Base-by-base conservation (phyloP, 2,797 vertebrate species). In the Micropoecilia bifurca region DNA sequence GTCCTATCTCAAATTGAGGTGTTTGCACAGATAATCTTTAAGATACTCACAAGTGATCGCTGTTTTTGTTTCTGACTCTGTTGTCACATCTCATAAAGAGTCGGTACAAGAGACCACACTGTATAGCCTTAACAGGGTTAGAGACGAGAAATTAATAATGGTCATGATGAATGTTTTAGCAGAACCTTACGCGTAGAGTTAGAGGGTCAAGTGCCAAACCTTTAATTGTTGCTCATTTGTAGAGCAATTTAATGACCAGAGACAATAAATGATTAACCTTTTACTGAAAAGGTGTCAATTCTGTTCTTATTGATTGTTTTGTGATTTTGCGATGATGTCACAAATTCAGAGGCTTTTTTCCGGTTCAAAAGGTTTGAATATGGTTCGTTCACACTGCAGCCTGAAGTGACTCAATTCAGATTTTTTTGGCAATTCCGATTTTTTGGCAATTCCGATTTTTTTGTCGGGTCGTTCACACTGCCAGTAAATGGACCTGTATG, bases 21-120 rank as follows among this genome's bases (percentile, higher is more conserved):
- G 92, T 89, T 93, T 95, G 91, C 94, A 94, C 91, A 92, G 88
- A 92, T 93, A 81, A 93, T 91, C 81, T 87, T 91, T 88, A 84
- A 82, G 85, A 87, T 76, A 76, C 80, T 87, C 83, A 79, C 76
- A 83, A 85, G 85, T 77, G 36, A 78, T 90, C 6, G 46, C 73
- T 74, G 50, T 88, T 83, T 89, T 83, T 22, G 73, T 87, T 87
- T 87, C 76, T 76, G 61, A 68, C 82, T 77, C 61, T 71, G 45
- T 87, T 90, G 82, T 85, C 87, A 90, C 90, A 87, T 87, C 76
- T 83, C 47, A 74, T 77, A 45, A 85, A 80, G 69, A 83, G 81
- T 80, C 69, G 1, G 43, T 80, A 78, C 46, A 63, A 83, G 77
- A 85, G 75, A 82, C 78, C 78, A 74, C 20, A 53, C 74, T 86